Base-by-base conservation (phyloP, 2,113 vertebrate genomes). In the Phyllostomus discolor region DNA sequence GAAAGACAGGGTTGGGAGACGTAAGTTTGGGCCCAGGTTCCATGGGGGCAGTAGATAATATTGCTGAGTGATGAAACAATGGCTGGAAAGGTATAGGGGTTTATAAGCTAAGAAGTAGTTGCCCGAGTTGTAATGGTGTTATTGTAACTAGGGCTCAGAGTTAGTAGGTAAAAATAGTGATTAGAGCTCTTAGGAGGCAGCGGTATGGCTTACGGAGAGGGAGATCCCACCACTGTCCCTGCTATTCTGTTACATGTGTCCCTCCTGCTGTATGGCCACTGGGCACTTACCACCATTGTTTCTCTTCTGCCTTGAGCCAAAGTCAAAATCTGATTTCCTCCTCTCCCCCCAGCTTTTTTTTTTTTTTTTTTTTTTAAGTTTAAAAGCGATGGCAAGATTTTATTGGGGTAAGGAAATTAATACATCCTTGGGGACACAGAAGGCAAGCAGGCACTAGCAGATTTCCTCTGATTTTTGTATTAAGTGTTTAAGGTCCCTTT, bases 111-210 rank as follows among this genome's bases (percentile, higher is more conserved):
- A 86, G 67, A 88, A 69, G 28, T 59, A 26, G 28, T 95, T 92
- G 81, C 72, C 66, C 70, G 48, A n/a, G 26, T 35, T 31, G n/a
- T 78, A 41, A n/a, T 31, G 43, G 33, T 35, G 33, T 92, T 94
- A 26, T 81, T 54, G 31, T 83, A 81, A 79, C 38, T 35, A 12
- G 31, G 43, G 15, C n/a, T 72, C 41, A 80, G 50, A 90, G 38
- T 94, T 95, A 86, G 67, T 38, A 90, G 73, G n/a, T 79, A 75
- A 82, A 94, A 93, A 78, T 11, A 83, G 46, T 82, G 43, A 46
- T 28, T 87, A 31, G n/a, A 84, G 28, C 79, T 93, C 90, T 67
- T 69, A 35, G 38, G 20, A 17, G 33, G 38, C 35, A 17, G 52
- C 52, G 22, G 22, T 54, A 17, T 41, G 50, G 50, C 46, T 79